Conservation (phyloP, 2,888 invertebrate genomes). For the Tetheella fluctuosa region DNA sequence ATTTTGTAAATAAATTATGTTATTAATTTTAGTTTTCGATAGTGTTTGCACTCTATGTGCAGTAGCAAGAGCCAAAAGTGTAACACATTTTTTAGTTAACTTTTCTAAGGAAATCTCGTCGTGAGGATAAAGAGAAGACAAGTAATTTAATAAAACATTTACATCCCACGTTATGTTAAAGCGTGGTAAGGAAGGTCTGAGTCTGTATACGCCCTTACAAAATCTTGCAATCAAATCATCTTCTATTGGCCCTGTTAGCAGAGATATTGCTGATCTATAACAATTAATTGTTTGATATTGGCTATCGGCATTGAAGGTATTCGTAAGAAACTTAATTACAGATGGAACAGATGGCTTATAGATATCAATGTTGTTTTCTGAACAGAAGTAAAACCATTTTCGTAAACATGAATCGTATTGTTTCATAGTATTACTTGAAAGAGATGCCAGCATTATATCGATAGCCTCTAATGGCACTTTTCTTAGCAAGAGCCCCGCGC, state of each 20-base stretch:
- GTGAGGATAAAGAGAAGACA: not conserved
- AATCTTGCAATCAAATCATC: no score
- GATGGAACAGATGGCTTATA: constrained; percentile 15
- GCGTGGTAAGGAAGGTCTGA: no score
- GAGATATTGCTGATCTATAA: no score
- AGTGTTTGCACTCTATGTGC: not conserved
- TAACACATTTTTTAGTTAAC: not conserved
- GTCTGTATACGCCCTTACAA: no score
- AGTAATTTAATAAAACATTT: constrained; percentile 13
- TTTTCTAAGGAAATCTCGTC: not conserved
- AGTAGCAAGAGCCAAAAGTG: not conserved
- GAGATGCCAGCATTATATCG: constrained; percentile 23
- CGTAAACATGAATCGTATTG: constrained; percentile 23
- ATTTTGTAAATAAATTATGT: not conserved
- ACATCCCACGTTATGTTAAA: constrained; percentile 23
- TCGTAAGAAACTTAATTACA: no score
- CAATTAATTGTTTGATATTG: no score
- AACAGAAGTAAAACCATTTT: constrained; percentile 22
- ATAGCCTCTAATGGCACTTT: constrained; percentile 14
- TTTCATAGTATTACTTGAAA: constrained; percentile 22
- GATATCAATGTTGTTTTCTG: constrained; percentile 1
- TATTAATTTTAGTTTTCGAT: not conserved
- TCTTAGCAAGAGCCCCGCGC: constrained; percentile 19
- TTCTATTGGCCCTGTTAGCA: no score
- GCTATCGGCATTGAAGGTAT: no score